These are phyloP conservation scores for Trypoxylus dichotomus DNA, from an alignment of 1,140 invertebrate genomes.

Conservation along the genomic window DNA sequence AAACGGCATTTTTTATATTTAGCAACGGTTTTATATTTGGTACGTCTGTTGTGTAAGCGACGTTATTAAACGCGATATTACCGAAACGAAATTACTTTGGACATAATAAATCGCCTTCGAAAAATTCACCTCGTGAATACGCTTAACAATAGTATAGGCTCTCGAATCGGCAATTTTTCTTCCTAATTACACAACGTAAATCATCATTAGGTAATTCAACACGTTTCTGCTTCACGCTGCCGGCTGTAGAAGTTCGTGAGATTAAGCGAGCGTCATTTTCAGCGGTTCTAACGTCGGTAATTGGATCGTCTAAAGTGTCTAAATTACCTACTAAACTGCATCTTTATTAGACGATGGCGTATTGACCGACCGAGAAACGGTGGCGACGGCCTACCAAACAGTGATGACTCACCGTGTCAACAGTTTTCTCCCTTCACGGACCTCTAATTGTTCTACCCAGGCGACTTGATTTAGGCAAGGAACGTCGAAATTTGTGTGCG, in stretches of 20 bases:
- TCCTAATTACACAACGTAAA: neutral
- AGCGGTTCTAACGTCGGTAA: neutral
- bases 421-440: neutral
- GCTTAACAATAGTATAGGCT: neutral
- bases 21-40: too few relatives aligned
- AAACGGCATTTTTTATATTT: too few relatives aligned
- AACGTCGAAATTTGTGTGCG: neutral
- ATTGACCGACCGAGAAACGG: neutral
- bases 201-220: neutral
- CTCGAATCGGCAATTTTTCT: neutral
- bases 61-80: neutral
- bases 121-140: neutral
- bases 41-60: too few relatives aligned
- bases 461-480: neutral
- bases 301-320: neutral
- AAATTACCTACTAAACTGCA: neutral
- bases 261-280: neutral
- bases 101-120: neutral
- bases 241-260: neutral
- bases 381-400: neutral
- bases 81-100: neutral
- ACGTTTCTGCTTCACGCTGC: neutral
- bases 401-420: neutral
- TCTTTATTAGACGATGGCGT: slow-evolving; percentile 2
- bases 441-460: neutral